These are phyloP conservation scores for Rhodeus uyekii DNA, from an alignment of 2,797 vertebrate genomes.

Conservation along the genomic window DNA sequence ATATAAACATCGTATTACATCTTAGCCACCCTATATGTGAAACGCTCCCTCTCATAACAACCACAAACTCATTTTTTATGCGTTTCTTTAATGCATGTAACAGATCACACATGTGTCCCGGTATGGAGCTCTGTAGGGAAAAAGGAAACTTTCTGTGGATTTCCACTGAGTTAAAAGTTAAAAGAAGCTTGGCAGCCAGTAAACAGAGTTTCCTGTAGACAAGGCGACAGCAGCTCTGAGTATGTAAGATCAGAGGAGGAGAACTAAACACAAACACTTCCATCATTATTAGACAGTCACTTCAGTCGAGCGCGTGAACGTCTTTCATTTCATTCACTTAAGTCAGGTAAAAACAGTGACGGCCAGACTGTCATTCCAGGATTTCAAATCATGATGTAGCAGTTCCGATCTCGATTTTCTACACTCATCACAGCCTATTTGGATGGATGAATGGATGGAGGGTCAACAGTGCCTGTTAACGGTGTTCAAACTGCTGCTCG, in stretches of 20 bases:
- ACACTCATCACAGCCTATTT: background rate
- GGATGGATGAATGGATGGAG: background rate
- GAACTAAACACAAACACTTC: background rate
- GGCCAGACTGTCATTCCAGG: background rate
- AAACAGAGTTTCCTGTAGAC: background rate
- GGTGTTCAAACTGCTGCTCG: conserved; percentile 2
- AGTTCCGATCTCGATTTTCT: background rate
- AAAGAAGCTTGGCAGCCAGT: background rate
- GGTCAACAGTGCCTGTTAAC: background rate
- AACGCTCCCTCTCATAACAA: no score
- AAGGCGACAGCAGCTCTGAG: background rate
- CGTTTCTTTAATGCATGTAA: background rate
- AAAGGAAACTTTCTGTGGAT: background rate
- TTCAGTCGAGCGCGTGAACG: background rate
- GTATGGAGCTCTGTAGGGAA: no score
- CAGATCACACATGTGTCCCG: background rate
- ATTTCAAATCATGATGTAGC: background rate
- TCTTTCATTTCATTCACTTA: conserved; percentile 6
- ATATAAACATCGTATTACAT: no score
- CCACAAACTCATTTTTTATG: no score
- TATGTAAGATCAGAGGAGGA: background rate
- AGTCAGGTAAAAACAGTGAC: background rate
- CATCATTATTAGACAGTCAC: background rate
- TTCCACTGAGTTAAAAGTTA: background rate
- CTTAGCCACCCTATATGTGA: no score